A percentile compares a stretch with the other conserved stretches of the same genome.
These are phyloP conservation scores for Clunio marinus DNA, from an alignment of 2,888 invertebrate species.

Conservation along the genomic window DNA sequence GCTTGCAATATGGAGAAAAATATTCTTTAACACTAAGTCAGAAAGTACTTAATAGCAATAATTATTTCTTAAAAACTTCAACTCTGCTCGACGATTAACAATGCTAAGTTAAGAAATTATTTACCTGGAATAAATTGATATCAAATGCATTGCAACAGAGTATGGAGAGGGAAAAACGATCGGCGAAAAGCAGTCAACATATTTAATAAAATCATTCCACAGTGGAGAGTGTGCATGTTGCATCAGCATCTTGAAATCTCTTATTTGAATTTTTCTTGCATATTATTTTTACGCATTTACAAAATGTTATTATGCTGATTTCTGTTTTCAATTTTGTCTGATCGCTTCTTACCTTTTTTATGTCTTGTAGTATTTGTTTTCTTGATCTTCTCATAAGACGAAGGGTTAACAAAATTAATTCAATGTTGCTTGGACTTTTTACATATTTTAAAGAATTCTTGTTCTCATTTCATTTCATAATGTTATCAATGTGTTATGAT, in stretches of 20 bases:
- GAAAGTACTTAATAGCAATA: slow-evolving; percentile 13
- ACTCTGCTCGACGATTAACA: background rate
- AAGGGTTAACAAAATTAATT: slow-evolving; percentile 16
- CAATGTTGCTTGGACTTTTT: slow-evolving; percentile 10
- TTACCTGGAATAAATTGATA: too few relatives aligned
- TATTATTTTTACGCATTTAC: slow-evolving; percentile 19
- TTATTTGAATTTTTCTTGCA: background rate
- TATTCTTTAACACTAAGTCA: background rate
- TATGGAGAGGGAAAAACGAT: too few relatives aligned
- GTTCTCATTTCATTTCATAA: slow-evolving; percentile 12
- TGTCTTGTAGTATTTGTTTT: background rate
- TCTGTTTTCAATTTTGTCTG: background rate
- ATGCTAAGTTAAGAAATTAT: background rate
- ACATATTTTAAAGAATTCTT: background rate
- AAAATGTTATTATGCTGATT: slow-evolving; percentile 16
- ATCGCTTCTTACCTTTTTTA: background rate
- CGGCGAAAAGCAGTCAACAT: background rate
- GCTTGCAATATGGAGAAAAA: background rate
- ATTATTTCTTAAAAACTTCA: slow-evolving; percentile 3
- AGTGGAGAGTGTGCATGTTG: background rate
- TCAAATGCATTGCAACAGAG: too few relatives aligned
- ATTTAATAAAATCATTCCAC: background rate
- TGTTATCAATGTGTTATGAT: slow-evolving; percentile 19
- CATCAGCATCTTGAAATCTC: background rate
- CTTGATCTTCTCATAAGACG: background rate